phyloP scores from a whole-genome alignment of 1,140 invertebrate genomes.

The Lysiphlebus fabarum region DNA sequence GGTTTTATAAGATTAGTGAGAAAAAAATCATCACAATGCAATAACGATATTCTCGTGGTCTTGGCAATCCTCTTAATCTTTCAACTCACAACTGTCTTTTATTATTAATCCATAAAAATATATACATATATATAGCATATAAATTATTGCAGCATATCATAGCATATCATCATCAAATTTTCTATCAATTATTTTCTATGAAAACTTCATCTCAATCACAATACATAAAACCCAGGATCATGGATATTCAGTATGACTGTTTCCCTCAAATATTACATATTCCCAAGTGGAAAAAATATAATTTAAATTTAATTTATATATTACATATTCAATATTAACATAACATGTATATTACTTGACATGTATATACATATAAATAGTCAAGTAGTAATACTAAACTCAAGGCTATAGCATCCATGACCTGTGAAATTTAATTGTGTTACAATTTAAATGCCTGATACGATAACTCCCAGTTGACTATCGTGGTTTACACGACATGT shows the following conservation, averaged over 20 bases:
- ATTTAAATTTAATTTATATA: too few species aligned
- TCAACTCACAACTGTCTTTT: background rate
- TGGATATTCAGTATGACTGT: too few species aligned
- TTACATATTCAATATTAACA: too few species aligned
- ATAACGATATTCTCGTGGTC: conserved; percentile 31
- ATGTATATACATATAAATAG: too few species aligned
- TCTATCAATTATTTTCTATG: background rate
- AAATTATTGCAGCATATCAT: too few species aligned
- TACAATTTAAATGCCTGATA: conserved; percentile 20
- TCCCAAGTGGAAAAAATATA: too few species aligned
- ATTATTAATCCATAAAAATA: background rate
- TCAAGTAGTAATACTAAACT: too few species aligned
- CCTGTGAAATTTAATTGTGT: conserved; percentile 23
- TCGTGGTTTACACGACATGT: conserved; percentile 18
- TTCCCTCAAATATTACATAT: too few species aligned
- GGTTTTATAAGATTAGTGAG: conserved; percentile 32
- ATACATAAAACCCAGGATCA: too few species aligned
- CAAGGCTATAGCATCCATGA: background rate
- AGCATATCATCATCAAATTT: background rate
- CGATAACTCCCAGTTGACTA: background rate
- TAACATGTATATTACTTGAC: too few species aligned
- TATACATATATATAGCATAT: too few species aligned
- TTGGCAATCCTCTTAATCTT: background rate
- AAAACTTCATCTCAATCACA: background rate
- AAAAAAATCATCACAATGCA: conserved; percentile 31